A percentile compares a stretch with the other conserved stretches of the same genome.
Conservation (phyloP, 2,797 vertebrate genomes). For the Manis crassicaudata region DNA sequence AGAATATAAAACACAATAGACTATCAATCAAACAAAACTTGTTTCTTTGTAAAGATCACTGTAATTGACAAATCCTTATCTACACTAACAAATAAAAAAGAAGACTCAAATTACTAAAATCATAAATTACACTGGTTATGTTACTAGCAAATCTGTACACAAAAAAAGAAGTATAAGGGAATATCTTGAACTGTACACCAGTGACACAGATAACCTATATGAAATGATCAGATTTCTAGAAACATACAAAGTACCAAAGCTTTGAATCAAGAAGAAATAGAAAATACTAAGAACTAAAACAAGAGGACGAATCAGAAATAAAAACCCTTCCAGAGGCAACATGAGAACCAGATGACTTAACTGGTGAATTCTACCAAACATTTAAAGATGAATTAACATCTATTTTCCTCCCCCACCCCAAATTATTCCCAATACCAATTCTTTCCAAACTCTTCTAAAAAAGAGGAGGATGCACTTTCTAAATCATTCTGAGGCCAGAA, state of each 20-base stretch:
- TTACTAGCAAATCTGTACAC: background rate
- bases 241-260: background rate
- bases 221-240: background rate
- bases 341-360: background rate
- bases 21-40: too few species aligned
- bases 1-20: too few species aligned
- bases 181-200: background rate
- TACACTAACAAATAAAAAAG: too few species aligned
- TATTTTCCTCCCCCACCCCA: too few species aligned
- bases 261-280: background rate
- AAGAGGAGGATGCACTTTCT: background rate
- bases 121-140: background rate
- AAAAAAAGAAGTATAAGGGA: background rate
- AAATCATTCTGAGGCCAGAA: background rate
- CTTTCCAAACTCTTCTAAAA: background rate
- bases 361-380: too few species aligned
- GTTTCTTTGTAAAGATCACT: too few species aligned
- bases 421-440: background rate
- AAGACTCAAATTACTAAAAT: too few species aligned
- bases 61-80: too few species aligned
- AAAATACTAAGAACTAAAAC: background rate
- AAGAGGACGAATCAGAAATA: background rate
- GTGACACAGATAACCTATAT: background rate
- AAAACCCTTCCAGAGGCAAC: background rate
- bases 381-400: background rate